Conservation (phyloP, 1,140 invertebrate genomes). For the Cryptotermes secundus region DNA sequence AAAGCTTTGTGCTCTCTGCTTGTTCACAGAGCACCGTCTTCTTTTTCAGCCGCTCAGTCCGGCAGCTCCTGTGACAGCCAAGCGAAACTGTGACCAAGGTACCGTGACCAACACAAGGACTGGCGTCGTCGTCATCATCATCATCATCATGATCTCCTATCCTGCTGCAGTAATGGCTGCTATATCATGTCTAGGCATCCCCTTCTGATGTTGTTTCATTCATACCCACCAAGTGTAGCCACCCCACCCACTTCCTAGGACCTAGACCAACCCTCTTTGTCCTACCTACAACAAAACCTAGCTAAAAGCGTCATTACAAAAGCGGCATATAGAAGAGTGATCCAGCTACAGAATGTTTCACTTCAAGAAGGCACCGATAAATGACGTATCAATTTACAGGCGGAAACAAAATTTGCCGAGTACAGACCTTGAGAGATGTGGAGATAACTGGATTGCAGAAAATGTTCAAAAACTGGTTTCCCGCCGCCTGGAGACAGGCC, state of each 20-base stretch:
- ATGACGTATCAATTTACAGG: too few species aligned
- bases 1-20: conserved; percentile 1
- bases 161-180: not conserved
- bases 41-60: not conserved
- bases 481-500: too few species aligned
- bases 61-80: conserved; percentile 8
- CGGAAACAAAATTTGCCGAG: too few species aligned
- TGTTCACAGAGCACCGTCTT: not conserved
- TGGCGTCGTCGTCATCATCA: not conserved
- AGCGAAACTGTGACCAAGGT: conserved; percentile 14
- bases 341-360: too few species aligned
- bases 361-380: too few species aligned
- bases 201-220: too few species aligned
- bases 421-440: too few species aligned
- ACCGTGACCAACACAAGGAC: not conserved
- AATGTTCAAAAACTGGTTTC: too few species aligned
- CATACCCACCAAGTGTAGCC: not conserved
- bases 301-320: not conserved
- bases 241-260: not conserved
- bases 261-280: not conserved
- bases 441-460: too few species aligned
- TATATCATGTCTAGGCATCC: not conserved
- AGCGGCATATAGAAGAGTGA: not conserved
- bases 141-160: too few species aligned
- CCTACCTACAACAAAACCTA: not conserved